Conservation (phyloP, 64 coral and sea anemone genomes). For the Stylophora pistillata region DNA sequence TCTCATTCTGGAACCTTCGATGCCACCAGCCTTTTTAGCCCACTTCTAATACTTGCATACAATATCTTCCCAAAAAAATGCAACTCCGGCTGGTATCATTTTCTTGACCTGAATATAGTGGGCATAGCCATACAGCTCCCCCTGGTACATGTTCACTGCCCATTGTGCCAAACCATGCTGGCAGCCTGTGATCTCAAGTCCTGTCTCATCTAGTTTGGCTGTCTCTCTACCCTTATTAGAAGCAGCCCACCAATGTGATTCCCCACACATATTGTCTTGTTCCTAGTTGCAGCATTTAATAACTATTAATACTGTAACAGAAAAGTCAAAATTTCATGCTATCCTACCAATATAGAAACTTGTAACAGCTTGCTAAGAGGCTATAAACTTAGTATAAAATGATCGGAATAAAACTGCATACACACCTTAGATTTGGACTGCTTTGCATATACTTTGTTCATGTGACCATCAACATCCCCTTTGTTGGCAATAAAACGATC, state of each 20-base stretch:
- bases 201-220: conserved; percentile 60
- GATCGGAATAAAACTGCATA: too few relatives aligned
- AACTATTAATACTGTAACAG: too few relatives aligned
- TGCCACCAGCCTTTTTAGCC: conserved; percentile 3
- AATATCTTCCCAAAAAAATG: conserved; percentile 14
- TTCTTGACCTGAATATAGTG: not conserved
- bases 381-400: too few relatives aligned
- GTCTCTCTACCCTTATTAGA: conserved; percentile 39
- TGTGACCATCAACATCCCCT: too few relatives aligned
- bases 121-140: conserved; percentile 17
- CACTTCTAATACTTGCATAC: conserved; percentile 59
- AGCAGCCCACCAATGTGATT: conserved; percentile 64
- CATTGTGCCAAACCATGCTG: conserved; percentile 18
- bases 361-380: too few relatives aligned
- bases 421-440: too few relatives aligned
- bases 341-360: too few relatives aligned
- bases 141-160: conserved; percentile 15
- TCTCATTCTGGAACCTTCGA: not conserved
- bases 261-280: conserved; percentile 58
- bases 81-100: not conserved
- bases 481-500: too few relatives aligned
- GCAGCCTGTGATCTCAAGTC: conserved; percentile 64
- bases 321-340: too few relatives aligned
- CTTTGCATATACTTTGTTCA: too few relatives aligned
- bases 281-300: too few relatives aligned